These are phyloP conservation scores for Diadophis punctatus DNA, from an alignment of 2,113 vertebrate species.

Conservation along the genomic window DNA sequence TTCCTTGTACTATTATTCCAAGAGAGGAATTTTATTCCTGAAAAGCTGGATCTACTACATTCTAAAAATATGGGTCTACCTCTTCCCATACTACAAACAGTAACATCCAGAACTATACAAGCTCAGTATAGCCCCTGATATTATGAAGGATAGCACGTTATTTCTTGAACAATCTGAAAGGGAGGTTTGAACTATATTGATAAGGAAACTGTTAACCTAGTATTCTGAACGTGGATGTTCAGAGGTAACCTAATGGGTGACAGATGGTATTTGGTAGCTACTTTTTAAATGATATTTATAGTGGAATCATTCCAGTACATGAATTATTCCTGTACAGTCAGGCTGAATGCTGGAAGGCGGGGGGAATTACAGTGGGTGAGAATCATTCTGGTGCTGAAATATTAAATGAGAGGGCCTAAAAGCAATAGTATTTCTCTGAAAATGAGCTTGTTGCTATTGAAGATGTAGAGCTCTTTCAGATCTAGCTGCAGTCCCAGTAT, in stretches of 20 bases:
- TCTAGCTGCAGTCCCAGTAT: background rate
- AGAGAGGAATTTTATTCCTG: background rate
- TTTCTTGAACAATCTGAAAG: background rate
- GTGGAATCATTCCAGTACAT: background rate
- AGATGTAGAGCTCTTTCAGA: background rate
- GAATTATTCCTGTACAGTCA: background rate
- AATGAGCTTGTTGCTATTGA: background rate
- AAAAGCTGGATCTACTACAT: background rate
- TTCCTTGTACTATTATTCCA: background rate
- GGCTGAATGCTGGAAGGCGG: background rate
- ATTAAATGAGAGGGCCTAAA: background rate
- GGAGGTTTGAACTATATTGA: background rate
- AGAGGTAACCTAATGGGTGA: background rate
- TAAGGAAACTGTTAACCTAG: background rate
- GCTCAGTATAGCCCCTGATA: background rate
- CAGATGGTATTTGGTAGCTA: background rate
- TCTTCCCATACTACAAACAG: background rate
- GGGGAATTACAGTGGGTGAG: background rate
- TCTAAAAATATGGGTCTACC: background rate
- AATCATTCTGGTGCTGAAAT: background rate
- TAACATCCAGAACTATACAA: background rate
- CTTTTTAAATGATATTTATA: background rate
- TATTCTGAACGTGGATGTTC: background rate
- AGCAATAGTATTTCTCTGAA: accelerated
- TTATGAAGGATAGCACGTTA: background rate